These are phyloP conservation scores for Ectobius pallidus DNA, from an alignment of 2,888 invertebrate genomes.

Conservation along the genomic window DNA sequence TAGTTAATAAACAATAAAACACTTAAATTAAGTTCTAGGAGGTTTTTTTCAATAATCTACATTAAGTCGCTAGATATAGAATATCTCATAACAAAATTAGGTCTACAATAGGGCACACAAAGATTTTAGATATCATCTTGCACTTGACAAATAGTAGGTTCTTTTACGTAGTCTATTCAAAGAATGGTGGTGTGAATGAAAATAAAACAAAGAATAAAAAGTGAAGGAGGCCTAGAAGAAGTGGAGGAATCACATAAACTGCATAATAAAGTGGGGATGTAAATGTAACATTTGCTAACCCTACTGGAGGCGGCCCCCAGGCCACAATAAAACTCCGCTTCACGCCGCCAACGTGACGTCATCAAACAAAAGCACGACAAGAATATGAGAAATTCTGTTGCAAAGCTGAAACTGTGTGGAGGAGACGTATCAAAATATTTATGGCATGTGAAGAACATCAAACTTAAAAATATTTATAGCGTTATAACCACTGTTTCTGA, in stretches of 20 bases:
- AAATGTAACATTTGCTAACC: conserved; percentile 4
- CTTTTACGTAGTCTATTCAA: too few species aligned
- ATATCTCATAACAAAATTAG: too few species aligned
- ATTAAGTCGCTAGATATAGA: too few species aligned
- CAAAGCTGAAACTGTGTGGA: not conserved
- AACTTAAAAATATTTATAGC: not conserved
- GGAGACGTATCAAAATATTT: conserved; percentile 4
- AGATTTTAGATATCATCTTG: too few species aligned
- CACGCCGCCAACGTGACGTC: conserved; percentile 38
- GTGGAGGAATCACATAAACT: conserved; percentile 32
- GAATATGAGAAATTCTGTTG: conserved; percentile 35
- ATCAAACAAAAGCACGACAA: conserved; percentile 37
- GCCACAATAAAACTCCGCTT: conserved; percentile 33
- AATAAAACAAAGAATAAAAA: conserved; percentile 2
- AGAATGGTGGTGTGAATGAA: conserved; percentile 16
- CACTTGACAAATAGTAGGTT: too few species aligned
- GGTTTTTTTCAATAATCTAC: too few species aligned
- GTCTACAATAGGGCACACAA: too few species aligned
- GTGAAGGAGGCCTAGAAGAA: too few species aligned
- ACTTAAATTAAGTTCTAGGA: too few species aligned
- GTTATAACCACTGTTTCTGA: not conserved
- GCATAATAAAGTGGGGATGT: conserved; percentile 35
- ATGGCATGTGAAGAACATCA: not conserved
- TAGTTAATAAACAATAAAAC: too few species aligned
- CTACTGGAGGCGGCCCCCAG: not conserved